These are phyloP conservation scores for Formica exsecta DNA, from an alignment of 1,140 invertebrate species.

Conservation along the genomic window DNA sequence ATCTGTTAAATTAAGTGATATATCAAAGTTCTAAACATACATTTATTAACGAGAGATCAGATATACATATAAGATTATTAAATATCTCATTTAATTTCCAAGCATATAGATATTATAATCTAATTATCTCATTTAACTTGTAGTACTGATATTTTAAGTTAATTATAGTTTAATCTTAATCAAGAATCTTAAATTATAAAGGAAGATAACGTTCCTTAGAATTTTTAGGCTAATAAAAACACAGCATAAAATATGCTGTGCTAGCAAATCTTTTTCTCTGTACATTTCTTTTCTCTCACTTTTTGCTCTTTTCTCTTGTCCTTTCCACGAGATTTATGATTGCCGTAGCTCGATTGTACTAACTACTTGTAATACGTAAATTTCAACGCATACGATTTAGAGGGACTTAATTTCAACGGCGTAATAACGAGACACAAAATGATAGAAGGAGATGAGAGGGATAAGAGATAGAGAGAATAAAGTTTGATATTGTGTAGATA, in stretches of 20 bases:
- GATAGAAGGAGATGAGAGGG: conserved; percentile 5
- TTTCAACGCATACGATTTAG: conserved; percentile 43
- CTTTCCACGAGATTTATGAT: neutral
- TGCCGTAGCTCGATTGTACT: conserved; percentile 6
- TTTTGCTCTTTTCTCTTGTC: neutral
- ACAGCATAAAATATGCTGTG: neutral
- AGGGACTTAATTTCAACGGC: conserved; percentile 2
- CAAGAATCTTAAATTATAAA: neutral
- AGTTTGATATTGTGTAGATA: conserved; percentile 24
- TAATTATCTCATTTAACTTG: neutral
- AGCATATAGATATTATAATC: neutral
- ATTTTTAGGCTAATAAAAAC: neutral
- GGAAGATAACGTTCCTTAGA: neutral
- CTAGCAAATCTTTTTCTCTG: neutral
- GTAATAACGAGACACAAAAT: conserved; percentile 22
- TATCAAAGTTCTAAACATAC: neutral
- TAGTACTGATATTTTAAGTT: neutral
- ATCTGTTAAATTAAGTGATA: neutral
- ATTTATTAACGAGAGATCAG: neutral
- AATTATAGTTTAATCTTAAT: neutral
- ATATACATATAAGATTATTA: neutral
- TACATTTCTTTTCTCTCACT: neutral
- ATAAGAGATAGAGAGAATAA: conserved; percentile 21
- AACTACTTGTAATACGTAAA: conserved; percentile 43
- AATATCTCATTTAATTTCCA: neutral